phyloP scores from a whole-genome alignment of 2,113 vertebrate genomes.

The Tupaia tana region DNA sequence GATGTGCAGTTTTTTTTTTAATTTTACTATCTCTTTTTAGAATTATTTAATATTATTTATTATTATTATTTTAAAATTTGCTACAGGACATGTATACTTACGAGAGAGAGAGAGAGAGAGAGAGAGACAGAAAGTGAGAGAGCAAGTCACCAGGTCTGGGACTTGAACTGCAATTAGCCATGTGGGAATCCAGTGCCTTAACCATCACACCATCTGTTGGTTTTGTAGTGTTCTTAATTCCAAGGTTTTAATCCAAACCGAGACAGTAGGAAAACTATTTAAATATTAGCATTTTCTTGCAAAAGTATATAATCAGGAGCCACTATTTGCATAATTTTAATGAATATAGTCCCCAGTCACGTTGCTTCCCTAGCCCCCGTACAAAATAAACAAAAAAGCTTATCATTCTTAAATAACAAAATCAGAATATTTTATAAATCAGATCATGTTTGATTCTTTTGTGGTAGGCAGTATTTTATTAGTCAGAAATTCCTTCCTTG shows the following conservation, averaged over 20 bases:
- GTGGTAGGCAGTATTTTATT: not conserved
- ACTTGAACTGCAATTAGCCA: no score
- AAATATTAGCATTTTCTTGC: conserved; percentile 52
- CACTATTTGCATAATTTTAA: conserved; percentile 54
- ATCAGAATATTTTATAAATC: conserved; percentile 49
- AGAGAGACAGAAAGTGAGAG: no score
- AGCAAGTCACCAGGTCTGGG: no score
- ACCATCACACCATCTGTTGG: no score
- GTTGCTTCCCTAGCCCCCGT: not conserved
- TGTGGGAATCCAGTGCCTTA: no score
- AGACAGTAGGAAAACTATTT: not conserved
- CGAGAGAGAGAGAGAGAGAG: no score
- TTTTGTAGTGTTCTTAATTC: not conserved
- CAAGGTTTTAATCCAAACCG: not conserved
- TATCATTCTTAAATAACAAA: conserved; percentile 24
- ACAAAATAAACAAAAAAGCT: conserved; percentile 37
- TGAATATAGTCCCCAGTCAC: not conserved
- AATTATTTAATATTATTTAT: no score
- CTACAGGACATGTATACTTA: no score
- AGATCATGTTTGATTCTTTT: conserved; percentile 38
- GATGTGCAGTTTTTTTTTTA: not conserved
- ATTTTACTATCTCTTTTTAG: no score
- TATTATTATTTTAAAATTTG: no score
- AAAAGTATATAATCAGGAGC: not conserved
- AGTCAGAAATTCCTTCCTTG: conserved; percentile 39